Evolutionary conservation across 1,140 invertebrate genomes (phyloP), one percentile per base, ranked within the genome.

Genomic region (Manduca sexta): DNA sequence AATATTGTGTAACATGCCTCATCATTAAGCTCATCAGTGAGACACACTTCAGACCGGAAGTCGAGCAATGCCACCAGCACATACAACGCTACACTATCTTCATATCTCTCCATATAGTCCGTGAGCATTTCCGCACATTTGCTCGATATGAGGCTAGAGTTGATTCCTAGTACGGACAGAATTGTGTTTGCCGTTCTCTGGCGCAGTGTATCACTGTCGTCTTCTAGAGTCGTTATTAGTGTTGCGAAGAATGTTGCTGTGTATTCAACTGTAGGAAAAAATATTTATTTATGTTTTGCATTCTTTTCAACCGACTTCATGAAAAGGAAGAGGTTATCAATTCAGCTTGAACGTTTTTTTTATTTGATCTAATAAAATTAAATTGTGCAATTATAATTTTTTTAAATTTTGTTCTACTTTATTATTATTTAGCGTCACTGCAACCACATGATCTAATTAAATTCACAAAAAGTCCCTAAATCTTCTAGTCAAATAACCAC

Each of bases 261-360:
- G 17, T 59, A 62, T 40, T 78, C 74, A 30, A 75, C 81, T 85
- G 60, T 5, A 70, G 64, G 45, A 54, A 45, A n/a, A 54, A 31
- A 29, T 40, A 14, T 12, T 14, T 8, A 34, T 8, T 34, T 34
- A 14, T n/a, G 33, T 4, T 8, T 1, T 4, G 33, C 11, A 4
- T 34, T 4, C 11, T 14, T 14, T 34, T 34, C 12, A n/a, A n/a
- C n/a, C n/a, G n/a, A n/a, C n/a, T n/a, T n/a, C n/a, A n/a, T n/a
- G n/a, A n/a, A n/a, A n/a, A n/a, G n/a, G n/a, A n/a, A n/a, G n/a
- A n/a, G n/a, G n/a, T n/a, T n/a, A n/a, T n/a, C n/a, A n/a, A n/a
- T n/a, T n/a, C n/a, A n/a, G n/a, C n/a, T n/a, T n/a, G n/a, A n/a
- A n/a, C n/a, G n/a, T n/a, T n/a, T n/a, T n/a, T n/a, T n/a, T n/a